A percentile compares a stretch with the other conserved stretches of the same genome.
These are phyloP conservation scores for Meles meles DNA, from an alignment of 2,113 vertebrate genomes.

Conservation along the genomic window DNA sequence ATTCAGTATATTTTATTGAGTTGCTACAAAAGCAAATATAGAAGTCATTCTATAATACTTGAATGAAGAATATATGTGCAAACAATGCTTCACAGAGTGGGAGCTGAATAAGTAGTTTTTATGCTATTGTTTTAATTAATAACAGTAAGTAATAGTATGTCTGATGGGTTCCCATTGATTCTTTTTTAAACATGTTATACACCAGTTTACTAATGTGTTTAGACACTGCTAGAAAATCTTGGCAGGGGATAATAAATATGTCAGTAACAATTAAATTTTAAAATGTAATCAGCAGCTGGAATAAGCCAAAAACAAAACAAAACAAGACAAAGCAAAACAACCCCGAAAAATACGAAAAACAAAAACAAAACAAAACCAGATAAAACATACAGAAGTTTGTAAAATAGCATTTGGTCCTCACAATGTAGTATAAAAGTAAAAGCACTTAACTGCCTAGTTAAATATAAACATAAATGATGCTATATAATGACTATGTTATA, in stretches of 20 bases:
- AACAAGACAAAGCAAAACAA: neutral
- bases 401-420: neutral
- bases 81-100: neutral
- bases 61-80: neutral
- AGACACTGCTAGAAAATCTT: neutral
- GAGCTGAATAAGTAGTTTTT: neutral
- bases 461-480: neutral
- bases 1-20: neutral
- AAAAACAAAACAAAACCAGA: neutral
- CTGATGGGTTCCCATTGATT: neutral
- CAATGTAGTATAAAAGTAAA: neutral
- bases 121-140: constrained; percentile 16
- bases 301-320: neutral
- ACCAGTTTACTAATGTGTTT: neutral
- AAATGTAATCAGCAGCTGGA: neutral
- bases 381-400: neutral
- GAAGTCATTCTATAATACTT: neutral
- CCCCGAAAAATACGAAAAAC: neutral
- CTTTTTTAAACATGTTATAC: neutral
- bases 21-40: neutral
- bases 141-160: neutral
- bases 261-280: neutral
- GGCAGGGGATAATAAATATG: neutral
- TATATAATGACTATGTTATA: neutral
- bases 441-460: neutral